Evolutionary conservation across 1,140 invertebrate species (phyloP), one percentile per base, ranked within the genome.

Genomic region (Matsumurasca onukii): DNA sequence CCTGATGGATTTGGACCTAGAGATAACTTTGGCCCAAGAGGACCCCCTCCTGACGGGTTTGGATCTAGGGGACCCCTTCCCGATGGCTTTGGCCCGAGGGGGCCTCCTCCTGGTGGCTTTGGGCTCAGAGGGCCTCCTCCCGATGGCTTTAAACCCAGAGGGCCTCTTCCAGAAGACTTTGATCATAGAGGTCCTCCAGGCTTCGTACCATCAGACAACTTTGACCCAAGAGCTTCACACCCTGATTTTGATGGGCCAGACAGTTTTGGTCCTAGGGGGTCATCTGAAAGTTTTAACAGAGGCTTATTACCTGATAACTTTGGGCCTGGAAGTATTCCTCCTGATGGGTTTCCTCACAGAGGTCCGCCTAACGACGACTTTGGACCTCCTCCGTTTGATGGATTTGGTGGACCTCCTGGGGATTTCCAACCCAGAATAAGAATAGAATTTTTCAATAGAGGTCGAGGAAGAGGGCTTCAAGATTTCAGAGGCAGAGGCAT

Each of bases 341-440:
- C 64, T n/a, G 64, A 66, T 20, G 51, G 30, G 15, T 66, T 66
- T 27, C 45, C 9, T n/a, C 5, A 25, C 25, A 27, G 64, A 22
- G 66, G 66, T 17, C 67, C 67, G 20, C 69, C 64, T 27, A 39
- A 31, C 0, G 69, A 52, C 31, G 63, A 52, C 9, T 59, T 51
- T 52, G 61, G 59, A 5, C 62, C 62, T 29, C 68, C 45, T 52
- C 57, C 76, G 1, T 78, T 81, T 73, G 78, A 80, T 77, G 80
- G 80, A 9, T 78, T 78, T 1, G 74, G 80, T 62, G 78, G 78
- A 49, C 77, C 78, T 0, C 77, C 79, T 67, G 81, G 81, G 57
- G 66, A 61, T 1, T 65, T 65, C 79, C 81, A 15, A 81, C 82
- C 59, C 2, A n/a, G 61, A 13, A 52, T 69, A 22, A 1, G 68